Conservation (phyloP, 2,113 vertebrate species). For the Centropus unirufus region DNA sequence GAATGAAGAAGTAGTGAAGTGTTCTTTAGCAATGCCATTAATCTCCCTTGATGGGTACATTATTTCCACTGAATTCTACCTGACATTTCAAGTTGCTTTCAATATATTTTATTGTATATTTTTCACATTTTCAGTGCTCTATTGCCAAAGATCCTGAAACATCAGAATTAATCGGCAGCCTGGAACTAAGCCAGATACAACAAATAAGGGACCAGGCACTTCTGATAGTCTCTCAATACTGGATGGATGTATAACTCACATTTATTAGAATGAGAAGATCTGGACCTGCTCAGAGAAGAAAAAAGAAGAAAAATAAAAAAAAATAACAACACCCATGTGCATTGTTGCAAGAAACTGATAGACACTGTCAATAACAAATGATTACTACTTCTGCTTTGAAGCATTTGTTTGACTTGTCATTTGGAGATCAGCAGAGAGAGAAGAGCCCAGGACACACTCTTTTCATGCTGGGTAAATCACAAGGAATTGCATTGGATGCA, state of each 20-base stretch:
- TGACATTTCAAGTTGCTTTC: slow-evolving; percentile 68
- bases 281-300: neutral
- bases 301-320: neutral
- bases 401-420: neutral
- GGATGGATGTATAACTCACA: slow-evolving; percentile 52
- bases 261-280: slow-evolving; percentile 49
- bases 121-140: slow-evolving; percentile 42
- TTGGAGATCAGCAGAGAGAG: neutral
- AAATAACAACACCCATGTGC: neutral
- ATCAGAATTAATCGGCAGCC: slow-evolving; percentile 59
- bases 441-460: neutral
- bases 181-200: slow-evolving; percentile 47
- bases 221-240: slow-evolving; percentile 27
- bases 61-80: slow-evolving; percentile 60
- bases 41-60: slow-evolving; percentile 53
- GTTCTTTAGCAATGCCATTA: slow-evolving; percentile 53
- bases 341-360: slow-evolving; percentile 11
- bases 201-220: slow-evolving; percentile 18
- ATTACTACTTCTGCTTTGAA: neutral
- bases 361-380: neutral
- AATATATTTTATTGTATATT: slow-evolving; percentile 65
- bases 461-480: neutral
- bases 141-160: slow-evolving; percentile 59
- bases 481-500: neutral
- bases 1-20: slow-evolving; percentile 44